Base-by-base conservation (phyloP, 2,113 vertebrate species). In the Equus quagga region DNA sequence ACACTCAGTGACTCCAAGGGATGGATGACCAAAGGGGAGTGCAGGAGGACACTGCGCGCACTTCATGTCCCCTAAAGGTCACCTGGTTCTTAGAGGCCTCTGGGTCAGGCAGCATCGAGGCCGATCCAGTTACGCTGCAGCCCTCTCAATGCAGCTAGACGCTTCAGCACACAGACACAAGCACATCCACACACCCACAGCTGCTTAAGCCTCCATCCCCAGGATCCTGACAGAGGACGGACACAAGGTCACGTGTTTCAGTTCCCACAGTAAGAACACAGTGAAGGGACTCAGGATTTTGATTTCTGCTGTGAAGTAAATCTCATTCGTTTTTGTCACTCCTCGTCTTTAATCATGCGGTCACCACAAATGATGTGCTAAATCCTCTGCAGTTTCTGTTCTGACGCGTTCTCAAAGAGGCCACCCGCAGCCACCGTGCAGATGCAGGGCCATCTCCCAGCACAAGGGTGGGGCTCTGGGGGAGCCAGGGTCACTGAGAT, bases 21-120 rank as follows among this genome's bases (percentile, higher is more conserved):
- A n/a, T 7, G 15, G 15, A 60, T 5, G 14, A 23, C 0, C 2
- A 13, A 44, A 36, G 0, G 0, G 8, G 11, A n/a, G 31, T 21
- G 18, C 7, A 8, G 49, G 23, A 6, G 51, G 3, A 26, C 49
- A 36, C 26, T 21, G 23, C 10, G 1, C 6, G 17, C 69, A n/a
- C 51, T 79, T 49, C 54, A 28, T 44, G 21, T 54, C 67, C 44
- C 44, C 70, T 54, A 46, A 4, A 0, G 0, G 23, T 15, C 18
- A 33, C 44, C 41, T 14, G 8, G 14, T 11, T 60, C 26, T 44
- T 11, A 51, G 26, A 15, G 26, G 18, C 28, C 26, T 44, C 33
- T 69, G 41, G 18, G 18, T 58, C 62, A 58, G 60, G 60, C 69
- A 80, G n/a, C 1, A 12, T 73, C 75, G 75, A 92, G 46, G 36